Evolutionary conservation across 2,113 vertebrate species (phyloP).

Genomic region (Oryzias melastigma): DNA sequence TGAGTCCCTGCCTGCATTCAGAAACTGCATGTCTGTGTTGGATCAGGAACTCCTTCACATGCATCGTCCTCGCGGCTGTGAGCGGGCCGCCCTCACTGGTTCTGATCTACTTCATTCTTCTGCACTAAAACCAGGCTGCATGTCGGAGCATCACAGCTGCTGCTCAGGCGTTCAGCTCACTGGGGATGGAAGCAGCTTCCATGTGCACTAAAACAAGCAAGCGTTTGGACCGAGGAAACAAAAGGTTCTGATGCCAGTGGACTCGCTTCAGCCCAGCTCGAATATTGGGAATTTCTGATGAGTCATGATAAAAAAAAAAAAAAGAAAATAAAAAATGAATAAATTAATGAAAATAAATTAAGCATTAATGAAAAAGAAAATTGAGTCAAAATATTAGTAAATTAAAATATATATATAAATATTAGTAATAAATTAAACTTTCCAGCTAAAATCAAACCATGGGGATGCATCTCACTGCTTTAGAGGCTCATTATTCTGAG

Average conservation of each 20-base stretch:
- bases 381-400: not conserved
- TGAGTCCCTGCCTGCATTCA: conserved; percentile 35
- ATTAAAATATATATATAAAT: not conserved
- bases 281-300: not conserved
- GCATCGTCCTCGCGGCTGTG: conserved; percentile 34
- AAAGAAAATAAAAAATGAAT: not conserved
- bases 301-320: conserved; percentile 3
- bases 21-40: not conserved
- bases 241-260: conserved; percentile 53
- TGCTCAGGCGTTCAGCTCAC: conserved; percentile 9
- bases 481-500: conserved; percentile 1
- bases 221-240: conserved; percentile 23
- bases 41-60: conserved; percentile 29
- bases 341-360: not conserved
- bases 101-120: not conserved
- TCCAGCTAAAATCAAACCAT: conserved; percentile 21
- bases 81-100: conserved; percentile 4
- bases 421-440: not conserved
- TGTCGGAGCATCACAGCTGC: conserved; percentile 8
- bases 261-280: not conserved
- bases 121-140: conserved; percentile 22
- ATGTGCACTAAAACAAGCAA: not conserved
- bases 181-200: conserved; percentile 19
- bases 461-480: conserved; percentile 47
- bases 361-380: not conserved